phyloP scores from a whole-genome alignment of 1,140 invertebrate genomes.

The Theocolax elegans region DNA sequence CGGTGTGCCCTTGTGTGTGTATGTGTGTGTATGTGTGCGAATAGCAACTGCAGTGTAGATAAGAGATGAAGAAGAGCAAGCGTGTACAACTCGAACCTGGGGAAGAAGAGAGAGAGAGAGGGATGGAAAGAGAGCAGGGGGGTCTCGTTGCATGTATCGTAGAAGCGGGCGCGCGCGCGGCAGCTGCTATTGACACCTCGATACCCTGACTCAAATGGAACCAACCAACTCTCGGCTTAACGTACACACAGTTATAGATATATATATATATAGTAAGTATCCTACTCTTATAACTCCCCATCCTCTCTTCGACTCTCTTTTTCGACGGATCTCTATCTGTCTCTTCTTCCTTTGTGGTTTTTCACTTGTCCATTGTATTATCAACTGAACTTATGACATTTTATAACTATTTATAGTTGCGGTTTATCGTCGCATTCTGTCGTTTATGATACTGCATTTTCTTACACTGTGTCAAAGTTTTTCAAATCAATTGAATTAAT shows the following conservation, averaged over 20 bases:
- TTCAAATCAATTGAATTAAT: too few species aligned
- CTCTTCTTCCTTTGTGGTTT: not conserved
- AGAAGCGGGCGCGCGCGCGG: slow-evolving; percentile 42
- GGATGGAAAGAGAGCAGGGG: slow-evolving; percentile 58
- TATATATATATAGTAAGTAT: slow-evolving; percentile 42
- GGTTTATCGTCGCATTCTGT: not conserved
- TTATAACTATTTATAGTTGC: too few species aligned
- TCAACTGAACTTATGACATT: not conserved
- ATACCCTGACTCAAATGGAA: slow-evolving; percentile 66
- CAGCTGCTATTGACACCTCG: slow-evolving; percentile 68
- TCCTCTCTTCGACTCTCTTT: slow-evolving; percentile 4
- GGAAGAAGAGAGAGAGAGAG: slow-evolving; percentile 55
- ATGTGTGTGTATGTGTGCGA: not conserved
- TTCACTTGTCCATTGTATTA: not conserved
- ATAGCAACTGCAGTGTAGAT: slow-evolving; percentile 43
- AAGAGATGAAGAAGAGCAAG: slow-evolving; percentile 60
- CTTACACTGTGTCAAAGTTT: too few species aligned
- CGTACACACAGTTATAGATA: slow-evolving; percentile 43
- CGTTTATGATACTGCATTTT: not conserved
- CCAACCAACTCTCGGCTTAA: slow-evolving; percentile 58
- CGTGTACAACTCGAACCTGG: not conserved
- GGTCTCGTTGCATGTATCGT: slow-evolving; percentile 59
- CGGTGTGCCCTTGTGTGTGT: not conserved
- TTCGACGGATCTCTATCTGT: not conserved
- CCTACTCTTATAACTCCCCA: slow-evolving; percentile 48